Base-by-base conservation (phyloP, 2,113 vertebrate species). In the Rhegmatorhina hoffmannsi region DNA sequence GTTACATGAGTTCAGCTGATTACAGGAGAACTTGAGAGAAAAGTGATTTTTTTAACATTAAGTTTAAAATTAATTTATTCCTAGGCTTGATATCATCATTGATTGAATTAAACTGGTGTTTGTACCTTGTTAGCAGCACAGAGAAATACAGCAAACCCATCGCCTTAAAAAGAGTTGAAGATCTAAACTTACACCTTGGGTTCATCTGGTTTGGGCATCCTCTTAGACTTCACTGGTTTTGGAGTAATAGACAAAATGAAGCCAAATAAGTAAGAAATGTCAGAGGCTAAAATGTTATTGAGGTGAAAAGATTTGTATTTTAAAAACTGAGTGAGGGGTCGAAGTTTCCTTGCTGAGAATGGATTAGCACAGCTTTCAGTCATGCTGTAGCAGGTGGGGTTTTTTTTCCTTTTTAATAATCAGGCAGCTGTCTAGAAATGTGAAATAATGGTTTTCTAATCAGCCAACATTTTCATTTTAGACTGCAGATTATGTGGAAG, bases 71-170 rank as follows among this genome's bases (percentile, higher is more conserved):
- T 20, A 31, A 26, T 1, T 3, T 0, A 24, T 64, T 63, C 16
- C 0, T 10, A 26, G 72, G 17, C 44, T 52, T 28, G 66, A 2
- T 63, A 6, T 2, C 67, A 46, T 44, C 34, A 11, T 19, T 0
- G 1, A 7, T 4, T 86, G 89, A 40, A 25, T 52, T 43, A 1
- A 20, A n/a, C 8, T 34, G 14, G 6, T 40, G 34, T 11, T 77
- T 34, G 50, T 36, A 13, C 55, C 25, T 69, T 15, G 20, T 56
- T 56, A 40, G 25, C 23, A 36, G 3, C 13, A 13, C 44, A 69
- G 72, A 55, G 68, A 77, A 73, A 23, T 28, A 13, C 2, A 88
- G 1, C 47, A 76, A 86, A 50, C 7, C 11, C 1, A 1, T 59
- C 0, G 2, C 84, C 64, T 66, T 24, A 11, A 62, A 64, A 67